These are phyloP conservation scores for Micrasema longulum DNA, from an alignment of 1,140 invertebrate species.

Conservation along the genomic window DNA sequence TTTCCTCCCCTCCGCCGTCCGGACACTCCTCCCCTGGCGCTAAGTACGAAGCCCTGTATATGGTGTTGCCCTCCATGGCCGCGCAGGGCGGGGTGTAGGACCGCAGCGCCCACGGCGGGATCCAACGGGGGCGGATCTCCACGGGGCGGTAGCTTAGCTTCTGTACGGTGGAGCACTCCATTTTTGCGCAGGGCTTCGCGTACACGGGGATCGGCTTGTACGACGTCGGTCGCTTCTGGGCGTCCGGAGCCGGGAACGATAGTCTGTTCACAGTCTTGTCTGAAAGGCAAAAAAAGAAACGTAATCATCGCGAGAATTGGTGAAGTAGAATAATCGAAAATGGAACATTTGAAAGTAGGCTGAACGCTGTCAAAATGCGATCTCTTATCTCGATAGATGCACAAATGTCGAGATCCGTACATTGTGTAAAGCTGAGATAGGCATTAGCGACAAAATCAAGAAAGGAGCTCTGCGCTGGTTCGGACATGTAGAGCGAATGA, in stretches of 20 bases:
- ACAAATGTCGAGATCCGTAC: too few species aligned
- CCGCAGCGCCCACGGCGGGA: constrained; percentile 59
- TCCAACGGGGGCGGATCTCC: constrained; percentile 58
- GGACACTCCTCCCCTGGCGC: constrained; percentile 43
- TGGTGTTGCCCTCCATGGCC: constrained; percentile 62
- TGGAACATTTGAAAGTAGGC: too few species aligned
- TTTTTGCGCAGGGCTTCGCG: constrained; percentile 60
- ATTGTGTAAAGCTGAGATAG: too few species aligned
- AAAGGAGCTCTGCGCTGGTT: too few species aligned
- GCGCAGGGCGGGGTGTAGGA: constrained; percentile 32
- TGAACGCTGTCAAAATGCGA: too few species aligned
- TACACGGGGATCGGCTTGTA: constrained; percentile 62
- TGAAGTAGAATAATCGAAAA: too few species aligned
- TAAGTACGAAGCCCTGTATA: constrained; percentile 60
- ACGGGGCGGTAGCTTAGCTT: constrained; percentile 72
- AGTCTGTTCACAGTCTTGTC: constrained; percentile 67
- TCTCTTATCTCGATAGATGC: too few species aligned
- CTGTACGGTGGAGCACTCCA: constrained; percentile 68
- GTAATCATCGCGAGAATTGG: too few species aligned
- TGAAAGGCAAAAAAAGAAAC: constrained; percentile 47
- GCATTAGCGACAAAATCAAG: too few species aligned
- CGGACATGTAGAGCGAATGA: too few species aligned
- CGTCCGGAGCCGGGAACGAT: constrained; percentile 68
- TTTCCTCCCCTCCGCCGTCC: not conserved
- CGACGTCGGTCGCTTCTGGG: constrained; percentile 56